Conservation (phyloP, 2,888 invertebrate genomes). For the Celastrina argiolus region DNA sequence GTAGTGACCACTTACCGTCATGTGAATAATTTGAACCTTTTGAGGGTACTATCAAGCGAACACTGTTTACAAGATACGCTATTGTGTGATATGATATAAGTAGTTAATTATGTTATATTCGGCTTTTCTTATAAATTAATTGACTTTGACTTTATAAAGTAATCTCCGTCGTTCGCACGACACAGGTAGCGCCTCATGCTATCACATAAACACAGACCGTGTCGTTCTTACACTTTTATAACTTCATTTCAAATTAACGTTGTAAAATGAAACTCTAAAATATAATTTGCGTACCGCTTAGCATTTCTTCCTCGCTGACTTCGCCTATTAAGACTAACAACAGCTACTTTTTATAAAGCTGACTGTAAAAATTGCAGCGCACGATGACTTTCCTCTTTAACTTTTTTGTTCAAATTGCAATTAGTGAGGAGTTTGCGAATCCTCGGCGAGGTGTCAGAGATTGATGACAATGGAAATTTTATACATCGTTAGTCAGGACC, state of each 20-base stretch:
- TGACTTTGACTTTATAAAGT: no score
- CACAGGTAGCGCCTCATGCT: slow-evolving; percentile 31
- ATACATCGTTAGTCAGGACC: slow-evolving; percentile 75
- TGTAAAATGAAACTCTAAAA: slow-evolving; percentile 22
- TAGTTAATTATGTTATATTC: no score
- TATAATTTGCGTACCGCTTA: slow-evolving; percentile 24
- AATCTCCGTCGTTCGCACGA: slow-evolving; percentile 36
- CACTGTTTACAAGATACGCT: not conserved
- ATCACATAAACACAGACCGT: slow-evolving; percentile 27
- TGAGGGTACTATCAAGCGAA: not conserved
- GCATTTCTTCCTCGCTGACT: slow-evolving; percentile 34
- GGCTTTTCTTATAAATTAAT: no score
- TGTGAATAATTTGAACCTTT: not conserved
- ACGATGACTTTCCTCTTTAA: slow-evolving; percentile 72
- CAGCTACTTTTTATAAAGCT: slow-evolving; percentile 56
- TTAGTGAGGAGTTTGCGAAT: slow-evolving; percentile 76
- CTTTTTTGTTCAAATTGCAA: slow-evolving; percentile 76
- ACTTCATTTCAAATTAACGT: slow-evolving; percentile 23
- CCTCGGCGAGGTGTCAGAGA: slow-evolving; percentile 74
- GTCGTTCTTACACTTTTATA: slow-evolving; percentile 22
- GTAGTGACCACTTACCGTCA: not conserved
- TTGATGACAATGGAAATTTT: slow-evolving; percentile 78
- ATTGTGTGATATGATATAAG: not conserved
- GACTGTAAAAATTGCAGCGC: slow-evolving; percentile 65
- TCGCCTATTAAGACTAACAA: slow-evolving; percentile 38